phyloP scores from a whole-genome alignment of 2,113 vertebrate genomes.

The Nothoprocta perdicaria region DNA sequence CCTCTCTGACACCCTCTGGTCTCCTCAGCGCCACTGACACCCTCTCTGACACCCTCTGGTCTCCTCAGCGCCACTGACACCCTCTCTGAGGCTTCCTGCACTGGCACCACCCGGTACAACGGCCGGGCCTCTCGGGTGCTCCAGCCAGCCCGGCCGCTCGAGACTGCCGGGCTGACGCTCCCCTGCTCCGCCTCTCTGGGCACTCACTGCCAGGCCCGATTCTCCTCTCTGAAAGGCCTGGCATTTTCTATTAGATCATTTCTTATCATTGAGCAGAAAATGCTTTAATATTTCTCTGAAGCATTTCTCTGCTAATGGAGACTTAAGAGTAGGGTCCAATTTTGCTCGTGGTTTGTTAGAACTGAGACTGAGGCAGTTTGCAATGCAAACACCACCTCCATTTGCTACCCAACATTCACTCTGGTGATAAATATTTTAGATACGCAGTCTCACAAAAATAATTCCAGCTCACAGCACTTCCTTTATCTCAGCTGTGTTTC shows the following conservation, averaged over 20 bases:
- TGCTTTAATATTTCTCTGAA: not conserved
- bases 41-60: not conserved
- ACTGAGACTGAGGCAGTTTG: not conserved
- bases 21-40: too few species aligned
- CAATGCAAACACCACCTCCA: not conserved
- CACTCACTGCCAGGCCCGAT: not conserved
- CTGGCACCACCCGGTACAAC: not conserved
- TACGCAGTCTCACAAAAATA: not conserved
- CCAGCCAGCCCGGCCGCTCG: not conserved
- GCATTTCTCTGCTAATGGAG: not conserved
- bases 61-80: not conserved
- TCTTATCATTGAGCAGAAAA: not conserved
- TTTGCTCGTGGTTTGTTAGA: not conserved
- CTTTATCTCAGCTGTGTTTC: not conserved
- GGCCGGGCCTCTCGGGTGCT: not conserved
- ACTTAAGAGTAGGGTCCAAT: not conserved
- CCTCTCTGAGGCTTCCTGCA: not conserved
- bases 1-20: too few species aligned
- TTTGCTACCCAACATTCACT: not conserved
- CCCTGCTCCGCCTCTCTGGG: not conserved
- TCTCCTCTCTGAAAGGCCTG: not conserved
- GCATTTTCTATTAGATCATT: not conserved
- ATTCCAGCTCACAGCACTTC: conserved; percentile 8
- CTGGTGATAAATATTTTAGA: not conserved
- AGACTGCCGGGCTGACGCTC: accelerated